Conservation (phyloP, 2,888 invertebrate species). For the Philereme vetulata region DNA sequence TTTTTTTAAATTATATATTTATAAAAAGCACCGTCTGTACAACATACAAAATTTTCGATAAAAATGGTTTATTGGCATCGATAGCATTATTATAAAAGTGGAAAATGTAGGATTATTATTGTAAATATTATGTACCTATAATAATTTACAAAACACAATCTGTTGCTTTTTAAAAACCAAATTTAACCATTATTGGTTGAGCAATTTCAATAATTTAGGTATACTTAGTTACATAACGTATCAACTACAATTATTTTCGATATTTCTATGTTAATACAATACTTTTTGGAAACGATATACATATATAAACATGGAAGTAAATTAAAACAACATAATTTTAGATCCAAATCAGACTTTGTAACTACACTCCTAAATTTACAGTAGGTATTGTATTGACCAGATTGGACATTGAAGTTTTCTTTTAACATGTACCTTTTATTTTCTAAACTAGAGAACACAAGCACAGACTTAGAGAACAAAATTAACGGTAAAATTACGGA, state of each 20-base stretch:
- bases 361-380: constrained; percentile 57
- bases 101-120: constrained; percentile 49
- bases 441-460: constrained; percentile 54
- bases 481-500: constrained; percentile 44
- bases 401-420: constrained; percentile 12
- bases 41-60: constrained; percentile 78
- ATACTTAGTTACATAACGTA: constrained; percentile 53
- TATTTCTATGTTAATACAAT: constrained; percentile 49
- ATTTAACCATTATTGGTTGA: constrained; percentile 63
- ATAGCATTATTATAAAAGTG: constrained; percentile 74
- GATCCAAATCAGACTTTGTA: constrained; percentile 52
- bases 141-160: constrained; percentile 34
- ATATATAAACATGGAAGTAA: constrained; percentile 47
- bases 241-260: constrained; percentile 46
- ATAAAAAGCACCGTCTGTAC: constrained; percentile 83
- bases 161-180: constrained; percentile 50
- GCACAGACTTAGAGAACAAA: constrained; percentile 46
- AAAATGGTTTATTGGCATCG: constrained; percentile 74
- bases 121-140: constrained; percentile 54
- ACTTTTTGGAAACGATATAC: constrained; percentile 20
- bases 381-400: constrained; percentile 17
- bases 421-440: constrained; percentile 11
- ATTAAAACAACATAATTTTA: constrained; percentile 40
- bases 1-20: constrained; percentile 66
- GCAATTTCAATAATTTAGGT: constrained; percentile 55